Evolutionary conservation across 2,888 invertebrate species (phyloP).

Genomic region (Bombylius major): DNA sequence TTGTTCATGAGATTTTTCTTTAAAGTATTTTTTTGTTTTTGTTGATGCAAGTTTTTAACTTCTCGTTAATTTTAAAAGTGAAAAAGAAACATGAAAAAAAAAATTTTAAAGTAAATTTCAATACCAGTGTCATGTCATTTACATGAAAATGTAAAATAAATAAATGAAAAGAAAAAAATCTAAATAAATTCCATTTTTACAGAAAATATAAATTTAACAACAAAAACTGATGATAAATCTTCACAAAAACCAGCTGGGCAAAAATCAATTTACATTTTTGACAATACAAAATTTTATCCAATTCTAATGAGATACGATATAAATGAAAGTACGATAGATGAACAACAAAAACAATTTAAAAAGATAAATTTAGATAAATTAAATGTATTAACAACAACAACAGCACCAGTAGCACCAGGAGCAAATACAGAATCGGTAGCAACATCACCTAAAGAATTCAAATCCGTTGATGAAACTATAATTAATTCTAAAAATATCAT

Average conservation of each 20-base stretch:
- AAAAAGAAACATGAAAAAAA: too few species aligned
- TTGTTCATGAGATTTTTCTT: too few species aligned
- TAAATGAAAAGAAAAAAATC: background rate
- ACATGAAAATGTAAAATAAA: background rate
- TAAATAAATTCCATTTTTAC: too few species aligned
- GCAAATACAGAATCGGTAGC: background rate
- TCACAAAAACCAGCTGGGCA: background rate
- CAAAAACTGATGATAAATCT: background rate
- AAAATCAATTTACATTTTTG: conserved; percentile 12
- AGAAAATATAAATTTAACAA: too few species aligned
- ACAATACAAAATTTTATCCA: conserved; percentile 15
- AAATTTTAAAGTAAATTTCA: too few species aligned
- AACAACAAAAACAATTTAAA: background rate
- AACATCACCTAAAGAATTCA: background rate
- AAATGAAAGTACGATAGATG: conserved; percentile 2
- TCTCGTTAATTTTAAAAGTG: too few species aligned
- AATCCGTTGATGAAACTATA: background rate
- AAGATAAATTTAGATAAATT: conserved; percentile 8
- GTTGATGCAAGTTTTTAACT: too few species aligned
- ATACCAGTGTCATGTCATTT: too few species aligned
- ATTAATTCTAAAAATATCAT: conserved; percentile 2
- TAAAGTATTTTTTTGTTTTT: too few species aligned
- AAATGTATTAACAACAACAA: background rate
- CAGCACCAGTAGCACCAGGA: background rate
- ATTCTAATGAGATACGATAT: conserved; percentile 14